Evolutionary conservation across 2,888 invertebrate species (phyloP), one percentile per base, ranked within the genome.

Genomic region (Crepidodera aurea): DNA sequence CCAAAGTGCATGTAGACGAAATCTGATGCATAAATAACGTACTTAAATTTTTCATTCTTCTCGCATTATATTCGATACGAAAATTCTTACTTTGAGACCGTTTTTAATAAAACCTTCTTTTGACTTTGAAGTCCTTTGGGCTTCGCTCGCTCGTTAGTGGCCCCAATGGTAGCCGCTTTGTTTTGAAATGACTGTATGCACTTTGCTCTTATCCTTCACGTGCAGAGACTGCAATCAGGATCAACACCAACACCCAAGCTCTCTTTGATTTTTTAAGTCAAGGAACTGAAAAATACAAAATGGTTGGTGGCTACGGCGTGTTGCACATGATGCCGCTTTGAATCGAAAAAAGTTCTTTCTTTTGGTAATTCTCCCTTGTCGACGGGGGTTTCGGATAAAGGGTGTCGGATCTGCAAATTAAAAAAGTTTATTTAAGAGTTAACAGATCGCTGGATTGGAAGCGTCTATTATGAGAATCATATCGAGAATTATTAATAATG

Each of bases 121-220:
- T 44, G 44, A 44, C 44, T 44, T 78, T 78, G 78, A 78, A 76
- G 77, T 78, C 75, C 75, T 76, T 74, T 68, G 74, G 69, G 69
- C 70, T 59, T 69, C 42, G 54, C 60, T 53, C 62, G 75, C 75
- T 78, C 78, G 77, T 78, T 77, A 78, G 78, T 76, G 75, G 77
- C 76, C 76, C 73, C 57, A 53, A 75, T 73, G 76, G 73, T 75
- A 74, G 73, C 73, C 74, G 76, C 76, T 77, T 68, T 78, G 77
- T 77, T 75, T 75, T 71, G 70, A 67, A 73, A 76, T 73, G 75
- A 75, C 76, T 76, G 71, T 74, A 74, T 77, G 76, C 75, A 77
- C 77, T 77, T 76, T 74, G 73, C 75, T 71, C 75, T 71, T 74
- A 75, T 77, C 69, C 71, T 71, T 72, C 73, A 75, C 74, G 75